Evolutionary conservation across 2,888 invertebrate species (phyloP).

Genomic region (Parnassius mnemosyne): DNA sequence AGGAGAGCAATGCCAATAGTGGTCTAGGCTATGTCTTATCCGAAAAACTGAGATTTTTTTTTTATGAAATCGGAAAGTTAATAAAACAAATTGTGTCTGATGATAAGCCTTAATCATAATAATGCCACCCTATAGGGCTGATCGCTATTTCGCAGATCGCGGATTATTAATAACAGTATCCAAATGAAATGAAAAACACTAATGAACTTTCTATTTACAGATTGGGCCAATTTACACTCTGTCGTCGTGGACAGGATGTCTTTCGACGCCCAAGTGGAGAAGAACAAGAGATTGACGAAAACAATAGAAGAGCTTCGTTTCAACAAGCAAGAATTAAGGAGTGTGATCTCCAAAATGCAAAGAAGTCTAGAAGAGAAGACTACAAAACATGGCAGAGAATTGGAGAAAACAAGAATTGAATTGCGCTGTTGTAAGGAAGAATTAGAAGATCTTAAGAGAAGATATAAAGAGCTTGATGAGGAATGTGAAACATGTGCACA

Average conservation of each 20-base stretch:
- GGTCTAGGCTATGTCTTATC: too few species aligned
- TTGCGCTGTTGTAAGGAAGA: conserved; percentile 53
- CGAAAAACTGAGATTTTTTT: too few species aligned
- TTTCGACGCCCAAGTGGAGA: conserved; percentile 69
- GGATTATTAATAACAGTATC: too few species aligned
- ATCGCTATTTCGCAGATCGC: too few species aligned
- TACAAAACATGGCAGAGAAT: conserved; percentile 49
- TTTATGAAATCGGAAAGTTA: too few species aligned
- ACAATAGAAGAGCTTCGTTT: conserved; percentile 70
- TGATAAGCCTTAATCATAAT: too few species aligned
- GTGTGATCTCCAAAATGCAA: conserved; percentile 57
- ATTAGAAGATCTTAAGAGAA: conserved; percentile 47
- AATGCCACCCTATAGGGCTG: too few species aligned
- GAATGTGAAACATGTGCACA: conserved; percentile 71
- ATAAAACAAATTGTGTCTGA: too few species aligned
- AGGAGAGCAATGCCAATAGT: too few species aligned
- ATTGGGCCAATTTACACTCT: conserved; percentile 70
- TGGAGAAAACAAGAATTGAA: conserved; percentile 56
- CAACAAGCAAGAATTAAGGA: conserved; percentile 70
- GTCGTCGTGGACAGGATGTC: conserved; percentile 76
- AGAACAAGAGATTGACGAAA: conserved; percentile 65
- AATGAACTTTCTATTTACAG: conserved; percentile 37
- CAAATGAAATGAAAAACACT: too few species aligned
- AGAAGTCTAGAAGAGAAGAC: conserved; percentile 52
- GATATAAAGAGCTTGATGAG: conserved; percentile 65